A percentile compares a stretch with the other conserved stretches of the same genome.
Conservation (phyloP, 2,888 invertebrate species). For the Argyresthia goedartella region DNA sequence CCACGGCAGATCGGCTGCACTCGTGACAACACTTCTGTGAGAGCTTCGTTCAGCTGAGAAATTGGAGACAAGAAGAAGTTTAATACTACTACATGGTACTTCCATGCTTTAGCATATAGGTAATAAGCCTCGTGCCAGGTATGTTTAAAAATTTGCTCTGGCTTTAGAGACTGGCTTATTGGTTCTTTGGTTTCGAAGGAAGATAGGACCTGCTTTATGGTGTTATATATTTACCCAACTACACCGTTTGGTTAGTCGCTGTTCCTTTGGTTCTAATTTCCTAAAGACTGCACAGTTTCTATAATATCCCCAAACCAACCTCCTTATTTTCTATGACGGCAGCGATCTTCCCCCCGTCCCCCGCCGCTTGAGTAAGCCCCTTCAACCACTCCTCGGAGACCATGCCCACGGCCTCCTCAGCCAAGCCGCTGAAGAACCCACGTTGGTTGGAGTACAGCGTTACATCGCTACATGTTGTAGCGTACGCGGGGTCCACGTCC, state of each 20-base stretch:
- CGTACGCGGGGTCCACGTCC: slow-evolving; percentile 60
- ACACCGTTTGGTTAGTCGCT: too few species aligned
- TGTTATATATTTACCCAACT: too few species aligned
- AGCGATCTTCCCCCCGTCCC: slow-evolving; percentile 70
- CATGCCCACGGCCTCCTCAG: slow-evolving; percentile 66
- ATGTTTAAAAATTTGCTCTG: too few species aligned
- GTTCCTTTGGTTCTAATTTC: too few species aligned
- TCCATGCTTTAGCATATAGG: background rate
- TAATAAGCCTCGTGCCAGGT: background rate
- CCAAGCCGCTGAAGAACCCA: slow-evolving; percentile 81
- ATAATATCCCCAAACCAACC: too few species aligned
- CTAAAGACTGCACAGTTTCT: too few species aligned
- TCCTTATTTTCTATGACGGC: slow-evolving; percentile 63
- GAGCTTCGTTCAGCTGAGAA: slow-evolving; percentile 46
- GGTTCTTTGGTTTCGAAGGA: too few species aligned
- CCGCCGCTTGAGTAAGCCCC: slow-evolving; percentile 70
- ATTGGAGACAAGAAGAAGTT: slow-evolving; percentile 3
- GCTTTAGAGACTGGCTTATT: too few species aligned
- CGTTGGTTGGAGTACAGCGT: slow-evolving; percentile 81
- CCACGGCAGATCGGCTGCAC: slow-evolving; percentile 76
- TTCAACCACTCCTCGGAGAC: slow-evolving; percentile 71
- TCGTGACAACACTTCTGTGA: slow-evolving; percentile 73
- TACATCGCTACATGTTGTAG: slow-evolving; percentile 78
- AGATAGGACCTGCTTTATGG: too few species aligned
- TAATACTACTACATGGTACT: background rate